phyloP scores from a whole-genome alignment of 2,888 invertebrate species.

The Dinocampus coccinellae region DNA sequence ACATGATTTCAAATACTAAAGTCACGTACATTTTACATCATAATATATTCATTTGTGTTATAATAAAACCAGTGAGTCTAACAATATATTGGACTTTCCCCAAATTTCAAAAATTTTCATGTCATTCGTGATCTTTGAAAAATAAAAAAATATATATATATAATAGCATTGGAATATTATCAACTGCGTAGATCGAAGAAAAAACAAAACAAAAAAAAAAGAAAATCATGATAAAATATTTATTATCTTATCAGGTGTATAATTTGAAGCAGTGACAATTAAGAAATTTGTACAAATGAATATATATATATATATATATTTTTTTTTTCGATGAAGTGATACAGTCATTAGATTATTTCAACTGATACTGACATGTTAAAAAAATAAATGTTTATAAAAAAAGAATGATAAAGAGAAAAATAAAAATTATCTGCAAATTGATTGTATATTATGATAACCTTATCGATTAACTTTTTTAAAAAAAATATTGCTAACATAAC shows the following conservation, averaged over 20 bases:
- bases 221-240: background rate
- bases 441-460: background rate
- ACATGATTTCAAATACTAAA: background rate
- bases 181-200: background rate
- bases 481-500: background rate
- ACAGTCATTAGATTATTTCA: background rate
- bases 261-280: too few relatives aligned
- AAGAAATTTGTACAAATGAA: too few relatives aligned
- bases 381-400: too few relatives aligned
- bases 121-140: background rate
- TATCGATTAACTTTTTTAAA: background rate
- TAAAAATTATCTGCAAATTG: too few relatives aligned
- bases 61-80: background rate
- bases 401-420: too few relatives aligned
- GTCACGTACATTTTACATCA: background rate
- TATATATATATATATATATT: too few relatives aligned
- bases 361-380: background rate
- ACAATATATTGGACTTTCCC: background rate
- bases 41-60: background rate
- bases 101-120: background rate
- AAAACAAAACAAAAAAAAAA: too few relatives aligned
- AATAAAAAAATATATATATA: background rate
- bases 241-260: background rate
- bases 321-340: background rate
- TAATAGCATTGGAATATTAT: conserved; percentile 1